Evolutionary conservation across 2,113 vertebrate genomes (phyloP), one percentile per base, ranked within the genome.

Genomic region (Morone saxatilis): DNA sequence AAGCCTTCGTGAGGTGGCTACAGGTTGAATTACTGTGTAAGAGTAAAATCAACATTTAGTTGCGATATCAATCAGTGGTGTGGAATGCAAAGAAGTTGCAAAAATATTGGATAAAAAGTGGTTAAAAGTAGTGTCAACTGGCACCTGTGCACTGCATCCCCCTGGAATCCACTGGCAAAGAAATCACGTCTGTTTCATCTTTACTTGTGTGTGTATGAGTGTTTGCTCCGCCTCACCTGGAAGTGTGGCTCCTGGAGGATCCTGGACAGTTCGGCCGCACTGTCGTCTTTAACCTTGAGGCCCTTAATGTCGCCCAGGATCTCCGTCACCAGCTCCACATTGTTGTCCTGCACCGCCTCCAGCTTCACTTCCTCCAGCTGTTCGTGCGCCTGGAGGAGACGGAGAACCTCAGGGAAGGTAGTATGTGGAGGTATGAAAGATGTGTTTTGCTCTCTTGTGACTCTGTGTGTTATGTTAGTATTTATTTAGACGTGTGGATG

Each of bases 291-390:
- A 71, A 95, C 94, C 68, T 94, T 93, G 85, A 99, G 95, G 16
- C 94, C 95, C 88, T 91, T 96, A 92, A 99, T 98, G 86, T 99
- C 98, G 41, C 97, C 97, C 87, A 99, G 95, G 94, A 99, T 99
- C 91, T 99, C 98, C 62, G 97, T 98, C 91, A 99, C 97, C 89
- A 99, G 83, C 92, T 99, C 98, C 89, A 99, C 86, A 61, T 99
- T 99, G 92, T 99, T 99, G 91, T 99, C 98, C 95, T 99, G 97
- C 92, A 99, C 98, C 16, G 98, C 98, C 93, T 99, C 97, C 86
- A 99, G 94, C 95, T 98, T 99, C 80, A 97, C 96, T 85, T 99
- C 98, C 94, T 99, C 98, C 92, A 98, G 93, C 86, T 96, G 95
- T 81, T 99, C 97, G 0, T 98, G 97, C 94, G 97, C 97, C 98